phyloP scores from a whole-genome alignment of 2,888 invertebrate genomes.

The Diadegma fenestrale region DNA sequence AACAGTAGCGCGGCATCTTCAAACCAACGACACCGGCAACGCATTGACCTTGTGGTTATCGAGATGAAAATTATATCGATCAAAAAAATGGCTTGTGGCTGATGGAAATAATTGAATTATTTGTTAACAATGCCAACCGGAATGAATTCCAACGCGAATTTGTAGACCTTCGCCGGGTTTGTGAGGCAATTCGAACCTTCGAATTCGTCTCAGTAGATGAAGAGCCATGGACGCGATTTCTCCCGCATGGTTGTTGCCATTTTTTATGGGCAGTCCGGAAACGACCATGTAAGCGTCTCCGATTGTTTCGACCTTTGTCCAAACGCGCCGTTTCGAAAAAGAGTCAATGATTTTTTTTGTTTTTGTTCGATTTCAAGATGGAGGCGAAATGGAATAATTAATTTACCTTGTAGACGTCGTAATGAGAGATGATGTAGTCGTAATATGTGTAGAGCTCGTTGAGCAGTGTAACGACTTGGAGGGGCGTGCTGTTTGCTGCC shows the following conservation, averaged over 20 bases:
- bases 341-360: neutral
- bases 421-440: conserved; percentile 96
- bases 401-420: conserved; percentile 94
- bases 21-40: conserved; percentile 95
- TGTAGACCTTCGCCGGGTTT: conserved; percentile 90
- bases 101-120: too few species aligned
- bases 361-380: neutral
- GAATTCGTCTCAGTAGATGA: conserved; percentile 92
- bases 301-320: conserved; percentile 92
- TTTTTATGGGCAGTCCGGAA: conserved; percentile 93
- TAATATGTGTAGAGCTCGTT: conserved; percentile 98
- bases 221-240: conserved; percentile 96
- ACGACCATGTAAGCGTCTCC: conserved; percentile 96
- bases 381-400: neutral
- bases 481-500: conserved; percentile 92
- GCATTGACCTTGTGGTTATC: conserved; percentile 77
- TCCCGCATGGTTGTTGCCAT: conserved; percentile 92
- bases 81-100: too few species aligned
- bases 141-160: conserved; percentile 93
- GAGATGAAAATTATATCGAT: conserved; percentile 80
- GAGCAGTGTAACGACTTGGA: conserved; percentile 96
- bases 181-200: conserved; percentile 92
- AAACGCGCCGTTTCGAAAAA: neutral
- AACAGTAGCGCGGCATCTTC: conserved; percentile 94
- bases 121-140: conserved; percentile 90